Base-by-base conservation (phyloP, 2,888 invertebrate species). In the Rambutsinella grinnellia region DNA sequence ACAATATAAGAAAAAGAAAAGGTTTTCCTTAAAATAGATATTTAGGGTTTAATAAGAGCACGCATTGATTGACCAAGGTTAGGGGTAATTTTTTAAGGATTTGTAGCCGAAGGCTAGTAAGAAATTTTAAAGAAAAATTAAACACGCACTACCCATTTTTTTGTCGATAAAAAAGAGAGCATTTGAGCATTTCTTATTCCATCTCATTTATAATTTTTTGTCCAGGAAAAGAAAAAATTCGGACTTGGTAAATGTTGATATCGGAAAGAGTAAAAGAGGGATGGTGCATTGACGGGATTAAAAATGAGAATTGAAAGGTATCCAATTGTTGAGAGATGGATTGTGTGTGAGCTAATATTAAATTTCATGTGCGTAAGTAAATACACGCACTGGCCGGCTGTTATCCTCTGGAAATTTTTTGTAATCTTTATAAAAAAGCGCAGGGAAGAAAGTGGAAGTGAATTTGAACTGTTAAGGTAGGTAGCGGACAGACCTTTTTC, bases 1-100 rank as follows among this genome's bases (percentile, higher is more conserved):
- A 44, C 13, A 44, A 44, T 44, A 44, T 44, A 44, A 44, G 13
- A 44, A 13, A n/a, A n/a, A n/a, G n/a, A n/a, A n/a, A n/a, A n/a
- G n/a, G n/a, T n/a, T n/a, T n/a, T n/a, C n/a, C n/a, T n/a, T n/a
- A n/a, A n/a, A n/a, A n/a, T n/a, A n/a, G n/a, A n/a, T n/a, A n/a
- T n/a, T n/a, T n/a, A n/a, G n/a, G n/a, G n/a, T n/a, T n/a, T n/a
- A n/a, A n/a, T n/a, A n/a, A n/a, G n/a, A n/a, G n/a, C n/a, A n/a
- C n/a, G n/a, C 56, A 63, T 47, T 56, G 71, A 56, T 71, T 71
- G 71, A 65, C 71, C 71, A 47, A 71, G 71, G 71, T 71, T 71
- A 71, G 71, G 53, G 54, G 47, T 46, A 13, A 54, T 23, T 49
- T 28, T 49, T 66, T 66, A n/a, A n/a, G n/a, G n/a, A 17, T n/a